These are phyloP conservation scores for Nezara viridula DNA, from an alignment of 2,888 invertebrate genomes.

Conservation along the genomic window DNA sequence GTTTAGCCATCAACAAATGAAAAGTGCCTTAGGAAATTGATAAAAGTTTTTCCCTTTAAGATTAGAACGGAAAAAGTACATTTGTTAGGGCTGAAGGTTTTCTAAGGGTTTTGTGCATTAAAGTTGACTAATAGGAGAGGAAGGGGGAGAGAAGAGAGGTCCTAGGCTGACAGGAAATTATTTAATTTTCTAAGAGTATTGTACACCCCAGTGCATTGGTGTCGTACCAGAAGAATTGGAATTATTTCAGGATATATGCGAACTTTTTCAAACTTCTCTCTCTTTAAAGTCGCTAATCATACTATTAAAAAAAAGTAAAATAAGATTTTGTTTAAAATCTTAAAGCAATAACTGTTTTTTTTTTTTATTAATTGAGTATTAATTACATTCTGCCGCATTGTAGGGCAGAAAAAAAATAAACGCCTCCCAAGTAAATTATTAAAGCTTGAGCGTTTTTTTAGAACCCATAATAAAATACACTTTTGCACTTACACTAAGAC, in stretches of 20 bases:
- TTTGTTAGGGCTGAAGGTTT: neutral
- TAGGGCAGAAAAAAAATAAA: too few relatives aligned
- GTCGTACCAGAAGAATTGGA: neutral
- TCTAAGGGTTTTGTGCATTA: neutral
- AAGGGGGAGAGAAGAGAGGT: neutral
- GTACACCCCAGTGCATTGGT: neutral
- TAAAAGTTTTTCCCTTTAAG: conserved; percentile 19
- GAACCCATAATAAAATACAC: too few relatives aligned
- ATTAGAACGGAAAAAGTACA: neutral
- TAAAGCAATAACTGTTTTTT: too few relatives aligned
- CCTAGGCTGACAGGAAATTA: neutral
- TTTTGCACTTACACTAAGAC: too few relatives aligned
- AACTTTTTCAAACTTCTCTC: neutral
- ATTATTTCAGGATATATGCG: neutral
- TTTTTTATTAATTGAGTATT: too few relatives aligned
- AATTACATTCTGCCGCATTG: too few relatives aligned
- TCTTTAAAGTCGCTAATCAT: too few relatives aligned
- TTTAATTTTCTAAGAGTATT: neutral
- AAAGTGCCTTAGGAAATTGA: neutral
- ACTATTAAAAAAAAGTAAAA: too few relatives aligned
- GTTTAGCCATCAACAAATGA: neutral
- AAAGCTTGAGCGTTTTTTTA: too few relatives aligned
- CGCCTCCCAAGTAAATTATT: too few relatives aligned
- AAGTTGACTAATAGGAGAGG: neutral
- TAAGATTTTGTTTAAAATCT: too few relatives aligned